Evolutionary conservation across 2,888 invertebrate genomes (phyloP), one percentile per base, ranked within the genome.

Genomic region (Caenorhabditis macrosperma): DNA sequence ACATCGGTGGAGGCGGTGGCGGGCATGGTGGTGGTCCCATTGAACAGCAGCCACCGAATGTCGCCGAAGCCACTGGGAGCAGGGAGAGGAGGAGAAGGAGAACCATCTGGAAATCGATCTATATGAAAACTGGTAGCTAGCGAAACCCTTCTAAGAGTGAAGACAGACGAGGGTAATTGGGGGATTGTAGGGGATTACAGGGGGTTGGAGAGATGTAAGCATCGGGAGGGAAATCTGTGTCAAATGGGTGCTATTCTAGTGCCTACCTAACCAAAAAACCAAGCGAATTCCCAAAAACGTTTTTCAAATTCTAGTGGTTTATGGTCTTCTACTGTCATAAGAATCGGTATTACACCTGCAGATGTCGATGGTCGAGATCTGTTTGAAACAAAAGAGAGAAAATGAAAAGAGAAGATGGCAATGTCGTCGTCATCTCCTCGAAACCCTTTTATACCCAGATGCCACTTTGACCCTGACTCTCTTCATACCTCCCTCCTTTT

Each of bases 11-110:
- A 0, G 71, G 71, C 61, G 74, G 72, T 33, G 78, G 85, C 15
- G 79, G 81, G 55, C 76, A 80, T 41, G 83, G 85, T 24, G 82
- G 80, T 12, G 79, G 81, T 4, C 76, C 76, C 82, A 82, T 82
- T 12, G 81, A 76, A 33, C 86, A 84, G 50, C 86, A 82, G 12
- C 84, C 84, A 15, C 84, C 84, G 59, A 82, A 80, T 0, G 78
- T 80, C 12, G 78, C 71, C 0, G 72, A 55, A 2, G 80, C 59
- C 46, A 71, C 44, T 22, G 78, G 80, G 22, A 75, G 15, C 5
- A 80, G 26, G 0, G 80, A 66, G 59, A 78, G 59, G n/a, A 82
- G 57, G 30, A 78, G 38, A 28, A 52, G 64, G 17, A 60, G 57
- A 63, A 66, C 57, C 64, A 74, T 74, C 72, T 72, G 72, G 30